A percentile compares a stretch with the other conserved stretches of the same genome.
These are phyloP conservation scores for Eufriesea mexicana DNA, from an alignment of 1,140 invertebrate genomes.

Conservation along the genomic window DNA sequence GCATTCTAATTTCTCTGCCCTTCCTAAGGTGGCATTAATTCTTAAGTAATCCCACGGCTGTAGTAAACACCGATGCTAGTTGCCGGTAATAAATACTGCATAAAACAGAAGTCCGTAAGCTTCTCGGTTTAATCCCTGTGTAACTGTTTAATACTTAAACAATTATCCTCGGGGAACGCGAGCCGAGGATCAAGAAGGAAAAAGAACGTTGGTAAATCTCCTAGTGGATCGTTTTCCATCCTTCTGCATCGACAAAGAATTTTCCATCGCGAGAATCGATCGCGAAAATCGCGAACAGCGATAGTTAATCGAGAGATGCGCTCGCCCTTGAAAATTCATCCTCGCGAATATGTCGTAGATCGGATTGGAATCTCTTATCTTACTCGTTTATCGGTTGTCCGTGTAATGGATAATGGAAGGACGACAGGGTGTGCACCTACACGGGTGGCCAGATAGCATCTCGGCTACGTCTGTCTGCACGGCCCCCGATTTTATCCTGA, in stretches of 20 bases:
- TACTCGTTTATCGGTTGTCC: constrained; percentile 35
- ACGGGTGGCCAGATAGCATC: constrained; percentile 40
- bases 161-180: neutral
- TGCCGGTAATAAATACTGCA: constrained; percentile 43
- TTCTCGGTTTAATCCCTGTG: constrained; percentile 36
- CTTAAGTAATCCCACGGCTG: constrained; percentile 31
- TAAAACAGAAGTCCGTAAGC: constrained; percentile 36
- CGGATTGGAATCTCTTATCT: constrained; percentile 11
- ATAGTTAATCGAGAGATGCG: too few species aligned
- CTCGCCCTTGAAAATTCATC: neutral
- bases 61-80: constrained; percentile 41
- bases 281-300: too few species aligned
- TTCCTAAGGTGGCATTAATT: constrained; percentile 38
- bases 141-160: constrained; percentile 43
- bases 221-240: too few species aligned
- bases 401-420: constrained; percentile 28
- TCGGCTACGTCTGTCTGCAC: constrained; percentile 4
- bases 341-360: neutral
- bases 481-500: constrained; percentile 37
- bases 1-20: constrained; percentile 47
- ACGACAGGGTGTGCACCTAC: constrained; percentile 23
- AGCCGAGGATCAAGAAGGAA: neutral
- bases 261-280: too few species aligned
- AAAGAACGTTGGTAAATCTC: neutral
- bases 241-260: too few species aligned